phyloP scores from a whole-genome alignment of 1,140 invertebrate genomes.

The Lordiphosa collinella region DNA sequence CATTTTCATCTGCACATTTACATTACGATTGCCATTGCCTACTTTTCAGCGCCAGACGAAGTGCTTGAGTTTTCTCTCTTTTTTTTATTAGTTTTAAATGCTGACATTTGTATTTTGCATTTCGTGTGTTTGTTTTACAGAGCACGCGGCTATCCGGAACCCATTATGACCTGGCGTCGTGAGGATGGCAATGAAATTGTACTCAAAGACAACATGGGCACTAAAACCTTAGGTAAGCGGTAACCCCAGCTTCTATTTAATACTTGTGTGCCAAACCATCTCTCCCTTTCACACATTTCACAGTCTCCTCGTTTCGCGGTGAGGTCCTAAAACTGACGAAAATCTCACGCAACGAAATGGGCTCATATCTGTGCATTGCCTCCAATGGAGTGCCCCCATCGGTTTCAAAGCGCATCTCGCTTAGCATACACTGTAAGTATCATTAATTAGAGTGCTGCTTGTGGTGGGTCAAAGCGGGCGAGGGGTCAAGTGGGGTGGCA shows the following conservation, averaged over 20 bases:
- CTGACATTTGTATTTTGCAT: conserved; percentile 3
- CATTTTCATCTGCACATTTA: neutral
- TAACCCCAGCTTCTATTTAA: no score
- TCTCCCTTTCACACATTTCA: conserved; percentile 4
- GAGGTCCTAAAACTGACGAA: conserved; percentile 88
- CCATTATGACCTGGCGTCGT: conserved; percentile 91
- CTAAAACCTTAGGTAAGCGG: conserved; percentile 85
- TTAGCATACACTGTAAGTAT: conserved; percentile 92
- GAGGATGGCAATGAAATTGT: conserved; percentile 91
- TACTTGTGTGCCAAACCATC: no score
- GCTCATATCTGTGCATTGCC: conserved; percentile 92
- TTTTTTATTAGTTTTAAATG: conserved; percentile 2
- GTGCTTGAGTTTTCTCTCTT: neutral
- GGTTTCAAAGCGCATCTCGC: conserved; percentile 90
- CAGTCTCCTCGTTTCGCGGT: conserved; percentile 84
- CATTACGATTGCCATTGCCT: conserved; percentile 19
- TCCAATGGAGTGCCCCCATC: conserved; percentile 89
- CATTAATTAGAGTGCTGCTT: conserved; percentile 64
- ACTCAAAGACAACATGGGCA: conserved; percentile 83
- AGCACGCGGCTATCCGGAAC: conserved; percentile 90
- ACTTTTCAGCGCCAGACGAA: conserved; percentile 1
- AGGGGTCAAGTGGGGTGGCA: neutral
- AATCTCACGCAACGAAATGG: conserved; percentile 92
- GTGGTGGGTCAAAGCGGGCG: conserved; percentile 50
- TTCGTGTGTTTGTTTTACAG: no score